Evolutionary conservation across 1,140 invertebrate genomes (phyloP), one percentile per base, ranked within the genome.

Genomic region (Camponotus floridanus): DNA sequence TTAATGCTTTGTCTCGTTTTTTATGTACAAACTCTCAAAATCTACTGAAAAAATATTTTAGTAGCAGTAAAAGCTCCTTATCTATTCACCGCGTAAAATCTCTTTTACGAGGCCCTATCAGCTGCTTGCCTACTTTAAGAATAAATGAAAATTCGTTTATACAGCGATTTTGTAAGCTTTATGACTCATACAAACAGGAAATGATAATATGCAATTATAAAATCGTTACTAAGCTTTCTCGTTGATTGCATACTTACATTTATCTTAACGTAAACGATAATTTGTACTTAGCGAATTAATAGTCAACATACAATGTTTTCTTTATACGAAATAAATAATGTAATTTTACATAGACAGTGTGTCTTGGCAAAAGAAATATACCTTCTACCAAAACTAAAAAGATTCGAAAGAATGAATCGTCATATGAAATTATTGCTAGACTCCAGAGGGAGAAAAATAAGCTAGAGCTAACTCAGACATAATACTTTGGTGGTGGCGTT

Each of bases 391-490:
- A 45, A 62, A 73, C 64, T 26, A 48, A 79, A 71, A 71, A 55
- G 78, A 90, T 85, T 84, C 73, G 57, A 31, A 68, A 74, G 80
- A 86, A 91, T 79, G 64, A 91, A 88, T 90, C 88, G 73, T 80
- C 68, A 59, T 89, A 87, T 84, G 78, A 80, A 83, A 89, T 89
- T 87, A 89, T 83, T 61, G 84, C 70, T 42, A 64, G 57, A 71
- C 70, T 70, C 55, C 67, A 74, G 78, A 87, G 76, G 86, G 76
- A 87, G 87, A 88, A 88, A 87, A 91, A 87, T 86, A 91, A 87
- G 85, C 88, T 85, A 61, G 87, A 85, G 85, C 90, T 87, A 88
- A 86, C 88, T 87, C 76, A 88, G 89, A 86, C 78, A 87, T 85
- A 86, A 88, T 91, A 86, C 78, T 79, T 88, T 73, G 86, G 76